These are phyloP conservation scores for Laticauda colubrina DNA, from an alignment of 2,113 vertebrate species.

Conservation along the genomic window DNA sequence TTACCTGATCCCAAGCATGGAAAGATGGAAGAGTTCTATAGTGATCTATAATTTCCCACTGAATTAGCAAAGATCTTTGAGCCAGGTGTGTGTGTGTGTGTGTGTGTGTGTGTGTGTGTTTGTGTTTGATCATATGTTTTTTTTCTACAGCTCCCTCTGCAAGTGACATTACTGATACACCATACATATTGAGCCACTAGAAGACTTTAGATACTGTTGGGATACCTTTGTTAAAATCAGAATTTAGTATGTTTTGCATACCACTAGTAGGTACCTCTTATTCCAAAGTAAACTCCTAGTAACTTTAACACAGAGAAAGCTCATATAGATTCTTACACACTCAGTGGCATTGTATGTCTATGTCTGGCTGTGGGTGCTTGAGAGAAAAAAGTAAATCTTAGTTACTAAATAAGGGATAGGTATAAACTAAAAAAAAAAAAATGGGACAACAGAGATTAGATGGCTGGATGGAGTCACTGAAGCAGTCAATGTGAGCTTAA, in stretches of 20 bases:
- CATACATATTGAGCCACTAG: constrained; percentile 54
- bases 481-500: no score
- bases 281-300: background rate
- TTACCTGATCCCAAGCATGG: constrained; percentile 69
- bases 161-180: constrained; percentile 51
- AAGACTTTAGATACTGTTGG: background rate
- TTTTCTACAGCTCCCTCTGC: constrained; percentile 43
- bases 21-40: constrained; percentile 60
- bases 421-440: background rate
- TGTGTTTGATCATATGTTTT: background rate
- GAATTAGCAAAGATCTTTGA: constrained; percentile 47
- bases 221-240: background rate
- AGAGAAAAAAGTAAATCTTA: background rate
- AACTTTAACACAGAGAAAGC: constrained; percentile 48
- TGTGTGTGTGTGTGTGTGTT: no score
- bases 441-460: no score
- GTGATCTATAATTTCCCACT: constrained; percentile 51
- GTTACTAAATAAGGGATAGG: background rate
- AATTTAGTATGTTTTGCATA: background rate
- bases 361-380: background rate
- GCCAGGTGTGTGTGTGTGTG: no score
- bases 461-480: no score
- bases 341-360: background rate
- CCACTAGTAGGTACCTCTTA: background rate
- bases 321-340: constrained; percentile 75